These are phyloP conservation scores for Urosaurus nigricauda DNA, from an alignment of 2,797 vertebrate genomes.

Conservation along the genomic window DNA sequence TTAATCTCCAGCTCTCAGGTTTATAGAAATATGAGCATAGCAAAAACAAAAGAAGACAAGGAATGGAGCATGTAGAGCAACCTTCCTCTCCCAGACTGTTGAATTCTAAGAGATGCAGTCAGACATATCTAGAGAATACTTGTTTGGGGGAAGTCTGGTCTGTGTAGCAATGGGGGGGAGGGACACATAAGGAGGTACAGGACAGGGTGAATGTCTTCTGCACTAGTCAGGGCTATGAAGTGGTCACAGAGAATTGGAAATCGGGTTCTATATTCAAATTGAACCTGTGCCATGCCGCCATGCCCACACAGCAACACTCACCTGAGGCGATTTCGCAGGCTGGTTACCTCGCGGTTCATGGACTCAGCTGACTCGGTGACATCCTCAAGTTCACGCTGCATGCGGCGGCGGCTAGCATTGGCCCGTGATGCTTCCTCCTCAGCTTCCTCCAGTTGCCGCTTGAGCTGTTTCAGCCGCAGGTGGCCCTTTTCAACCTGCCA, in stretches of 20 bases:
- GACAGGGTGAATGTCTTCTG: too few species aligned
- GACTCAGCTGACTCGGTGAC: constrained; percentile 87
- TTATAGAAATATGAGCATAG: not conserved
- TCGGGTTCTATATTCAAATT: not conserved
- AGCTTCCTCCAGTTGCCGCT: constrained; percentile 92
- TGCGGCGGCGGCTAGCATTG: constrained; percentile 89
- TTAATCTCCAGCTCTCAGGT: not conserved
- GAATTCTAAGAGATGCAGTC: too few species aligned
- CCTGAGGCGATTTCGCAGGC: constrained; percentile 91
- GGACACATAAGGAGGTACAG: not conserved
- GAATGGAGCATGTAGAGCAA: not conserved
- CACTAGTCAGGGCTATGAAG: not conserved
- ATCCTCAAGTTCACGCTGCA: constrained; percentile 92
- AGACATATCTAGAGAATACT: not conserved
- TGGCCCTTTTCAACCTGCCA: constrained; percentile 90
- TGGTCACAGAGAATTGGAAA: too few species aligned
- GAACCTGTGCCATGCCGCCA: not conserved
- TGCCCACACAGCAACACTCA: constrained; percentile 53
- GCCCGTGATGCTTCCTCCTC: constrained; percentile 92
- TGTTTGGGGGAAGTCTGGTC: not conserved
- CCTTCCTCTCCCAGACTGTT: not conserved
- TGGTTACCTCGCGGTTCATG: constrained; percentile 89
- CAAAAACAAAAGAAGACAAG: not conserved
- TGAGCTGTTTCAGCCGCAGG: constrained; percentile 90
- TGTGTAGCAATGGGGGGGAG: too few species aligned